phyloP scores from a whole-genome alignment of 64 coral and sea anemone species.

The Montipora cactus region DNA sequence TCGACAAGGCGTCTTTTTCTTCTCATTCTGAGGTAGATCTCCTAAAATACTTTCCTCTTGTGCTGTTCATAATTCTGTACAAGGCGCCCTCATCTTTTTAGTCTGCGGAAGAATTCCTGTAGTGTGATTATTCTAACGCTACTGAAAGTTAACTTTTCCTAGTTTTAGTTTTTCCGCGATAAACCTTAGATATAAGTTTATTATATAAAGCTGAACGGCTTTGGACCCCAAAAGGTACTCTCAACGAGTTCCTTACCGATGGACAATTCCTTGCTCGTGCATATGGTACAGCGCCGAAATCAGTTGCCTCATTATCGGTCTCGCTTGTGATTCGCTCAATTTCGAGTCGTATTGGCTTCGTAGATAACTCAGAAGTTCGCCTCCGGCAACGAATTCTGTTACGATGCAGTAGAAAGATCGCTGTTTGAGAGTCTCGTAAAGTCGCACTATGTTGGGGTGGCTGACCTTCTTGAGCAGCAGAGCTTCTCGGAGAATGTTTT shows the following conservation, averaged over 20 bases:
- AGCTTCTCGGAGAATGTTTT: constrained; percentile 91
- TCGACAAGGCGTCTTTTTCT: too few relatives aligned
- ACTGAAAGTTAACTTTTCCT: too few relatives aligned
- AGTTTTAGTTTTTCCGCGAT: too few relatives aligned
- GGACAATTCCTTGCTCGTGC: constrained; percentile 89
- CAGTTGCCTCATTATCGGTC: constrained; percentile 83
- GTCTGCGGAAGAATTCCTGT: neutral
- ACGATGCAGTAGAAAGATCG: constrained; percentile 83
- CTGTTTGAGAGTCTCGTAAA: constrained; percentile 90
- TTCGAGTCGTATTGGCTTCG: constrained; percentile 76
- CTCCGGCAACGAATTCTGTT: constrained; percentile 81
- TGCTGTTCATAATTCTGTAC: neutral
- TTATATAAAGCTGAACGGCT: too few relatives aligned
- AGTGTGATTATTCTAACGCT: neutral
- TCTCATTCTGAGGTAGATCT: too few relatives aligned
- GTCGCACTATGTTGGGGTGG: constrained; percentile 83
- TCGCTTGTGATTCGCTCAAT: constrained; percentile 90
- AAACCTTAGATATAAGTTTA: too few relatives aligned
- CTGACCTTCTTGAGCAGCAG: constrained; percentile 78
- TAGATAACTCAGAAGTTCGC: constrained; percentile 74
- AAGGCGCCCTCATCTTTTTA: neutral
- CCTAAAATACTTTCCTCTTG: too few relatives aligned
- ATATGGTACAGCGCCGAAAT: constrained; percentile 87
- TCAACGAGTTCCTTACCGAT: constrained; percentile 73
- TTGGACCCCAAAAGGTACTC: too few relatives aligned